Percentiles rank a stretch among this genome's conserved stretches.
phyloP scores from a whole-genome alignment of 2,113 vertebrate species.

The Tachysurus fulvidraco region DNA sequence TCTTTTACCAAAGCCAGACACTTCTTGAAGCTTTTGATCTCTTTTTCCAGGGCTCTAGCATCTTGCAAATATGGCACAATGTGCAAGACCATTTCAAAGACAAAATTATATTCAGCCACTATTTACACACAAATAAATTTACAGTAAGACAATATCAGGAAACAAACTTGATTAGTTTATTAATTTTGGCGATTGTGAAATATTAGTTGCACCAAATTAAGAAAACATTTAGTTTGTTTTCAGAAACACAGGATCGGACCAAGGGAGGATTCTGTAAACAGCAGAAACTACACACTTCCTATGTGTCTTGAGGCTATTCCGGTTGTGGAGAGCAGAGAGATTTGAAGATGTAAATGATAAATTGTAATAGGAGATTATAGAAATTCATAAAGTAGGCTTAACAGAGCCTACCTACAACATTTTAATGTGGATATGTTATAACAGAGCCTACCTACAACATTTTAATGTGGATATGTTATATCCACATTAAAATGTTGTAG shows the following conservation, averaged over 20 bases:
- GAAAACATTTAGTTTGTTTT: not conserved
- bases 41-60: not conserved
- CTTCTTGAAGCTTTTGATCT: not conserved
- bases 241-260: conserved; percentile 1
- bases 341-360: not conserved
- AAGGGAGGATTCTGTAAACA: not conserved
- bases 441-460: too few species aligned
- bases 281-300: conserved; percentile 5
- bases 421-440: not conserved
- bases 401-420: not conserved
- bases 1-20: not conserved
- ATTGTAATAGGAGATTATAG: not conserved
- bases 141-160: not conserved
- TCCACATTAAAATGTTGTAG: too few species aligned
- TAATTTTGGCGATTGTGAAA: not conserved
- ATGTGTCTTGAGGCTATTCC: conserved; percentile 17
- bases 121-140: not conserved
- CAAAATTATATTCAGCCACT: too few species aligned
- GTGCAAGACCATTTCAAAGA: not conserved
- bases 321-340: conserved; percentile 2
- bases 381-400: not conserved
- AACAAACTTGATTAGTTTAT: not conserved
- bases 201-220: not conserved
- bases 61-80: not conserved
- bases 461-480: too few species aligned